phyloP scores from a whole-genome alignment of 2,113 vertebrate genomes.

The Cryptomyrus ogoouensis region DNA sequence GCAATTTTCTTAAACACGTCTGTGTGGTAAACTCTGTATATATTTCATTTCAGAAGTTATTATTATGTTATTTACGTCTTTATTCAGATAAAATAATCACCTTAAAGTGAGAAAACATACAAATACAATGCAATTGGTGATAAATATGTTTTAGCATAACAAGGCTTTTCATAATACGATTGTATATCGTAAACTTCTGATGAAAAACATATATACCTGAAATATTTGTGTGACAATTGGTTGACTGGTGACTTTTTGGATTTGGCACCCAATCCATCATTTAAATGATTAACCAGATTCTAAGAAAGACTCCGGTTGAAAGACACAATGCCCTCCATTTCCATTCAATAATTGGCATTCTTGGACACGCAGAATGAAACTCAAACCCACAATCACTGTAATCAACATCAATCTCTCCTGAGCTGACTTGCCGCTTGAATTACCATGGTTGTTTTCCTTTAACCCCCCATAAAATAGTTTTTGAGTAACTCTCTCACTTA shows the following conservation, averaged over 20 bases:
- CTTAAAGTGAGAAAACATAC: neutral
- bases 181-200: neutral
- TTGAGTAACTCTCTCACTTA: neutral
- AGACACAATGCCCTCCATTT: neutral
- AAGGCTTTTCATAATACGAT: neutral
- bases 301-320: neutral
- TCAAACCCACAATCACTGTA: neutral
- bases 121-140: neutral
- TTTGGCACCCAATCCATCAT: neutral
- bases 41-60: neutral
- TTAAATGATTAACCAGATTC: neutral
- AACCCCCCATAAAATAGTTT: neutral
- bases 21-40: neutral
- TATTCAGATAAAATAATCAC: neutral
- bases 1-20: neutral
- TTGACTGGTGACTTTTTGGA: neutral
- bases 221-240: neutral
- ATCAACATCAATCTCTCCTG: neutral
- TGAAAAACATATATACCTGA: neutral
- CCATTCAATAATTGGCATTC: neutral
- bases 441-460: neutral
- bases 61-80: neutral
- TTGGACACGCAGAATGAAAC: neutral
- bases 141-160: neutral
- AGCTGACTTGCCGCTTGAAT: neutral